Conservation (phyloP, 2,797 vertebrate genomes). For the Pangasius mekongensis region DNA sequence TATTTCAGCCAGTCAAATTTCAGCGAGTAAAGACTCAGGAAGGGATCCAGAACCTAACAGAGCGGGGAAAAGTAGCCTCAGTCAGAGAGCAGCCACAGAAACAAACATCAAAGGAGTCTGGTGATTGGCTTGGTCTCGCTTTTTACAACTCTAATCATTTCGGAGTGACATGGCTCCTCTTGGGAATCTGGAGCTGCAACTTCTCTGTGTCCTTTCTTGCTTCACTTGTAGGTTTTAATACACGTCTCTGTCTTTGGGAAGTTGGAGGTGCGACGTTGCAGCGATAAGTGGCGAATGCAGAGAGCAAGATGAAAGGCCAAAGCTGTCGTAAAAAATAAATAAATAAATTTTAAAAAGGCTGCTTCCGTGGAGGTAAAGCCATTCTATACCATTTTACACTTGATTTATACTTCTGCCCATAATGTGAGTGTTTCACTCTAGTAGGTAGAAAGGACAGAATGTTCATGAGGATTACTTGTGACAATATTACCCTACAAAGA, state of each 20-base stretch:
- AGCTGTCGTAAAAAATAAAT: not conserved
- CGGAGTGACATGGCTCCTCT: not conserved
- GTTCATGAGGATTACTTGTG: not conserved
- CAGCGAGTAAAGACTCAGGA: not conserved
- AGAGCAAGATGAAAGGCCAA: not conserved
- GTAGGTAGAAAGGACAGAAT: not conserved
- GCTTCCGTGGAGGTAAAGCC: not conserved
- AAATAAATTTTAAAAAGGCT: not conserved
- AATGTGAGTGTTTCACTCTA: not conserved
- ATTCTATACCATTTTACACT: not conserved
- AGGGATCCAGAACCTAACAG: not conserved
- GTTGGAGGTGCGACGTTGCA: not conserved
- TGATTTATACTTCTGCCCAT: not conserved
- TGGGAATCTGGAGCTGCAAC: slow-evolving; percentile 13
- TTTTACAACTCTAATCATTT: slow-evolving; percentile 38
- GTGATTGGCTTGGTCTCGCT: slow-evolving; percentile 14
- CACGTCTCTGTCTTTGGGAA: slow-evolving; percentile 4
- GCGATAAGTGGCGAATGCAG: slow-evolving; percentile 52
- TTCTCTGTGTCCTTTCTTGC: not conserved
- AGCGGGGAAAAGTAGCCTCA: not conserved
- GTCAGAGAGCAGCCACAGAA: slow-evolving; percentile 12
- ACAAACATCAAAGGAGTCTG: slow-evolving; percentile 31
- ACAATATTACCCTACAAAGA: not conserved
- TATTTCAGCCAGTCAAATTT: not conserved
- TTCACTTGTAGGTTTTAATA: slow-evolving; percentile 8